Percentiles rank a stretch among this genome's conserved stretches.
phyloP scores from a whole-genome alignment of 2,113 vertebrate genomes.

The Ageneiosus marmoratus region DNA sequence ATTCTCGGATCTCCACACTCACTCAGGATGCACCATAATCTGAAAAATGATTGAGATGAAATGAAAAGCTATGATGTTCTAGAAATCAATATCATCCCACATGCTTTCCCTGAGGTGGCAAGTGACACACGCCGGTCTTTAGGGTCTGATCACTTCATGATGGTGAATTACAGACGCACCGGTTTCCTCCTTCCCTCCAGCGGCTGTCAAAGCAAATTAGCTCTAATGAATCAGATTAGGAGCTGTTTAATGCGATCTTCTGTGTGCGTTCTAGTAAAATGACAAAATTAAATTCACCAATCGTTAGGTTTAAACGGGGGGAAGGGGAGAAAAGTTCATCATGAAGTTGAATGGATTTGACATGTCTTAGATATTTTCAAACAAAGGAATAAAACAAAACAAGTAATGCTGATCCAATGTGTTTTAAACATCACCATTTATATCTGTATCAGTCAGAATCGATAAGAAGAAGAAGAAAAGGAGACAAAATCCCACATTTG shows the following conservation, averaged over 20 bases:
- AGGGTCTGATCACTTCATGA: constrained; percentile 34
- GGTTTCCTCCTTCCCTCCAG: constrained; percentile 40
- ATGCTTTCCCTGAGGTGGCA: constrained; percentile 19
- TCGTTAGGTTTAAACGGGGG: neutral
- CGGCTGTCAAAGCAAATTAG: constrained; percentile 46
- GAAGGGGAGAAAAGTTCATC: neutral
- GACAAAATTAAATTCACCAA: constrained; percentile 10
- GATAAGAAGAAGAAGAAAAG: neutral
- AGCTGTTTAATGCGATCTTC: constrained; percentile 32
- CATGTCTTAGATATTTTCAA: neutral
- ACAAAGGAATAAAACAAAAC: neutral
- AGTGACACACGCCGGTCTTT: constrained; percentile 22
- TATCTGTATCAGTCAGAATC: neutral
- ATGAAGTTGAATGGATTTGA: neutral
- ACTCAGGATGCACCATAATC: neutral
- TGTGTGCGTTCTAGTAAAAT: constrained; percentile 35
- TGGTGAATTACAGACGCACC: constrained; percentile 27
- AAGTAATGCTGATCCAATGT: neutral
- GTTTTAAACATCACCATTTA: neutral
- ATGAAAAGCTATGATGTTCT: neutral
- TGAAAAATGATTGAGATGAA: neutral
- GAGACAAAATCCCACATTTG: no score
- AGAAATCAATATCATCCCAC: neutral
- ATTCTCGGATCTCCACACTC: neutral
- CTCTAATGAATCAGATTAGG: constrained; percentile 33